These are phyloP conservation scores for Mionectes macconnelli DNA, from an alignment of 2,113 vertebrate species.

Conservation along the genomic window DNA sequence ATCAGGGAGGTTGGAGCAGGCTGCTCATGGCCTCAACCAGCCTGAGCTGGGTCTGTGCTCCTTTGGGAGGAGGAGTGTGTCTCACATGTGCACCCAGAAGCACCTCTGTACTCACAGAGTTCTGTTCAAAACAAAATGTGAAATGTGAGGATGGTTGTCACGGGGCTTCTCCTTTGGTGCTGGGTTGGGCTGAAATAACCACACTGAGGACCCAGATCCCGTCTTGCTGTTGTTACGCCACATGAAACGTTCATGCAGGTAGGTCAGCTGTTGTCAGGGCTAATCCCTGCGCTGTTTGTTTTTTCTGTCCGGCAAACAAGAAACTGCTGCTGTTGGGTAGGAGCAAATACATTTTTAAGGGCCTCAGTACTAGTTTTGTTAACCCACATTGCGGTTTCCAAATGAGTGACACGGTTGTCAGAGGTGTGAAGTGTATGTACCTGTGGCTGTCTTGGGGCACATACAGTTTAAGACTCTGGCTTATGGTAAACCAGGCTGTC, in stretches of 20 bases:
- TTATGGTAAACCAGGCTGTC: background rate
- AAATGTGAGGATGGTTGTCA: rapidly evolving
- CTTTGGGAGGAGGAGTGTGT: background rate
- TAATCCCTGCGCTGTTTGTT: background rate
- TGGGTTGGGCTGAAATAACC: background rate
- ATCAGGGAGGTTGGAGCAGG: background rate
- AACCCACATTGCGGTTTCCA: background rate
- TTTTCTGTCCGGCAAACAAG: background rate
- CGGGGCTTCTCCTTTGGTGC: background rate
- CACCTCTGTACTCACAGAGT: background rate
- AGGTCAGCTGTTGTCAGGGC: background rate
- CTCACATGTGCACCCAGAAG: background rate
- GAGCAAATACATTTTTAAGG: background rate
- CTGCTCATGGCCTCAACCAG: rapidly evolving
- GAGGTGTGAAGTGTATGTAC: background rate
- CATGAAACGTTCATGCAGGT: background rate
- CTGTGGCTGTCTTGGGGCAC: background rate
- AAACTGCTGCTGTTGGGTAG: background rate
- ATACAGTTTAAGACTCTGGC: background rate
- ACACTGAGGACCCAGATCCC: background rate
- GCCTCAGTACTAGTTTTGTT: background rate
- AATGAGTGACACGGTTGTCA: background rate
- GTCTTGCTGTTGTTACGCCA: background rate
- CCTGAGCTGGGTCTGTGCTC: background rate
- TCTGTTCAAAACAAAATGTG: background rate